These are phyloP conservation scores for Drosophila atripex DNA, from an alignment of 2,888 invertebrate species.

Conservation along the genomic window DNA sequence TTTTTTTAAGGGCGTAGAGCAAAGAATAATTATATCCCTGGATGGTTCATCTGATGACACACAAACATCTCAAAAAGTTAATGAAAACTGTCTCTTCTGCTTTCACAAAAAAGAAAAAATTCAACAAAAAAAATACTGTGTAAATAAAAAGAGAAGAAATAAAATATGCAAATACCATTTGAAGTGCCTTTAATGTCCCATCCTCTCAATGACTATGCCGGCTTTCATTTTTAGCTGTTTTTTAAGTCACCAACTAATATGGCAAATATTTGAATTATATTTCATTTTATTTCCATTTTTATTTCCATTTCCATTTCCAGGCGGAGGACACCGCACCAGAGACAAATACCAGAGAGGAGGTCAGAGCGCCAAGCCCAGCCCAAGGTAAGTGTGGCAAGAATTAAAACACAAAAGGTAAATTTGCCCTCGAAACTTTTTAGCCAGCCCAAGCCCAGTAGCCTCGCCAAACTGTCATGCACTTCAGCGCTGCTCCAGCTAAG, in stretches of 20 bases:
- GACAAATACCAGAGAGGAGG: slow-evolving; percentile 7
- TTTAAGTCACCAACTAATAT: slow-evolving; percentile 22
- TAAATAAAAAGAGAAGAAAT: slow-evolving; percentile 22
- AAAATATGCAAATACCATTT: slow-evolving; percentile 54
- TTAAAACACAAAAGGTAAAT: slow-evolving; percentile 48
- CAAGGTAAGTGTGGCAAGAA: slow-evolving; percentile 30
- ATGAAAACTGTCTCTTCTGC: slow-evolving; percentile 6
- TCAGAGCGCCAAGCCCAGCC: background rate
- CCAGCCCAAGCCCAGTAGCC: slow-evolving; percentile 15
- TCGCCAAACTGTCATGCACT: slow-evolving; percentile 59
- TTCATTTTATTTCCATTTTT: too few species aligned
- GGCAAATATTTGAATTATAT: slow-evolving; percentile 43
- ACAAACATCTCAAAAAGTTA: slow-evolving; percentile 21
- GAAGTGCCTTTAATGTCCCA: slow-evolving; percentile 21
- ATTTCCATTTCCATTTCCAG: slow-evolving; percentile 41
- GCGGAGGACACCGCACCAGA: background rate
- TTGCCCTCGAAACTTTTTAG: slow-evolving; percentile 28
- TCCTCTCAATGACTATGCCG: slow-evolving; percentile 16
- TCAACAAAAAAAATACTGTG: slow-evolving; percentile 1
- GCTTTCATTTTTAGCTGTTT: background rate
- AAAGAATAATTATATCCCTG: slow-evolving; percentile 36
- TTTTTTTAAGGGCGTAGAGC: slow-evolving; percentile 3
- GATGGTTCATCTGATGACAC: slow-evolving; percentile 29
- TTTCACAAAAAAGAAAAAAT: too few species aligned
- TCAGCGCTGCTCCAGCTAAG: slow-evolving; percentile 58